Evolutionary conservation across 1,140 invertebrate genomes (phyloP), one percentile per base, ranked within the genome.

Genomic region (Musca domestica): DNA sequence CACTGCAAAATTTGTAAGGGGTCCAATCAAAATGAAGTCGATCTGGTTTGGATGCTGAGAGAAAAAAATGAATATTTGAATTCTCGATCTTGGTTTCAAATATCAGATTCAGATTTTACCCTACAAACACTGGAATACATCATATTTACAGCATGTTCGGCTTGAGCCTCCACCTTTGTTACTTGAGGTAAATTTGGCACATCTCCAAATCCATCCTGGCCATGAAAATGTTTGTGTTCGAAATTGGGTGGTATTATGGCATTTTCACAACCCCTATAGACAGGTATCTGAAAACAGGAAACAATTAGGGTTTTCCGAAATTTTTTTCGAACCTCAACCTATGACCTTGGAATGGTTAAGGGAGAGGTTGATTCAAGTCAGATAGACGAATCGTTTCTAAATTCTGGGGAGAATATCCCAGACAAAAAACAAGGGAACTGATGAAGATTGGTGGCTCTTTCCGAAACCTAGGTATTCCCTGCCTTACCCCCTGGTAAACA

Each of bases 1-100:
- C 65, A 91, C 74, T 9, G 91, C 91, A 64, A 92, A 80, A 75
- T 93, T 94, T 2, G 91, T 93, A 41, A 93, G 78, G 1, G 92
- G 91, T 6, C 86, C 92, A 48, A 92, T 67, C 69, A 86, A 86
- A 30, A 92, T 78, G 23, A 92, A 65, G 17, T 79, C 83, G 20
- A 89, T 74, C 74, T 86, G 74, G 51, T 80, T 82, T 23, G 69
- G 69, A 48, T 71, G 19, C 71, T 71, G 54, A 10, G 74, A 67
- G 6, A 20, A 23, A 58, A 19, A 52, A 1, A 65, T 0, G 10
- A 49, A 14, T n/a, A n/a, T n/a, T n/a, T n/a, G n/a, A n/a, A n/a
- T n/a, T n/a, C 22, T 22, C 34, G 27, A 48, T 25, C n/a, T n/a
- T n/a, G n/a, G n/a, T n/a, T n/a, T n/a, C 17, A 66, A 51, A 25